phyloP scores from a whole-genome alignment of 92 coral and sea anemone species.

The Isaurus tuberculatus region DNA sequence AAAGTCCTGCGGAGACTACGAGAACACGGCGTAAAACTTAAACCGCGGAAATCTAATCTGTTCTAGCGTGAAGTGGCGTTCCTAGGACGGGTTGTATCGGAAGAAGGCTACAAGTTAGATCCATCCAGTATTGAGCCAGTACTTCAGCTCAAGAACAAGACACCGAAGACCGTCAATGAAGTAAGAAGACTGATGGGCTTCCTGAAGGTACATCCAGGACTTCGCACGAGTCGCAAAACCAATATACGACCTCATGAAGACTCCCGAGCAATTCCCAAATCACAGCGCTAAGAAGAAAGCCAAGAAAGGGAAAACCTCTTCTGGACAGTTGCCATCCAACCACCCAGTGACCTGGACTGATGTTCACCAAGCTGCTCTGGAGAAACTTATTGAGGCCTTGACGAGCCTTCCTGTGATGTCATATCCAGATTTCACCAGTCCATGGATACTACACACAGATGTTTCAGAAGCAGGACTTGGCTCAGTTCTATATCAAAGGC shows the following conservation, averaged over 20 bases:
- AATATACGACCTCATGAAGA: slow-evolving; percentile 58
- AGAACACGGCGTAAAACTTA: slow-evolving; percentile 64
- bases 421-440: slow-evolving; percentile 47
- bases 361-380: slow-evolving; percentile 60
- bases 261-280: slow-evolving; percentile 11
- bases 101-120: slow-evolving; percentile 56
- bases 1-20: slow-evolving; percentile 55
- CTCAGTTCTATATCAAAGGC: slow-evolving; percentile 17
- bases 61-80: slow-evolving; percentile 60
- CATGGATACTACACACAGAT: slow-evolving; percentile 19
- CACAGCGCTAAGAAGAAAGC: slow-evolving; percentile 18
- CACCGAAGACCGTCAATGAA: slow-evolving; percentile 69
- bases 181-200: slow-evolving; percentile 68
- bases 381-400: slow-evolving; percentile 41
- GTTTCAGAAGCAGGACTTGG: slow-evolving; percentile 20
- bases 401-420: slow-evolving; percentile 63
- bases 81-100: slow-evolving; percentile 66
- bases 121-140: slow-evolving; percentile 60
- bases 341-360: slow-evolving; percentile 65
- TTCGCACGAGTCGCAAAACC: slow-evolving; percentile 56
- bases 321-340: slow-evolving; percentile 55
- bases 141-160: slow-evolving; percentile 50
- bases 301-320: neutral
- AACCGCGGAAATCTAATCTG: slow-evolving; percentile 60
- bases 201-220: slow-evolving; percentile 59